Base-by-base conservation (phyloP, 2,888 invertebrate species). In the Azorinus chamasolen region DNA sequence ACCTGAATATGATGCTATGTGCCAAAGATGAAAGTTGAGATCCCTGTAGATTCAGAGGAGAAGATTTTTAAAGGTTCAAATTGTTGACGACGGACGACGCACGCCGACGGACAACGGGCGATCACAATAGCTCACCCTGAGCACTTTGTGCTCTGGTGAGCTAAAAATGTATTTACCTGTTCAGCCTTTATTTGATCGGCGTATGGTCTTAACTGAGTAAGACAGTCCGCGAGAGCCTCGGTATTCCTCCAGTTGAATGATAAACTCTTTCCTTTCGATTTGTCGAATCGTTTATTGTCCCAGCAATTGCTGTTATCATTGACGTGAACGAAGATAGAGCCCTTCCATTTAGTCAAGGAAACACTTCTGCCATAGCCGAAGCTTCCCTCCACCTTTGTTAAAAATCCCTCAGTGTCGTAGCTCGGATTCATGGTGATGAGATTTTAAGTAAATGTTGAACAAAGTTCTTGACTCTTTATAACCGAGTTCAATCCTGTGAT, bases 261-360 rank as follows among this genome's bases (percentile, higher is more conserved):
- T 25, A 61, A 32, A 61, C 37, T 39, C 53, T 53, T 63, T n/a
- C 41, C 14, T 39, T 63, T 50, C 39, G 51, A 41, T 32, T 63
- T 63, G 43, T 63, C 53, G 41, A 37, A 63, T n/a, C 39, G n/a
- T 25, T 53, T 43, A 41, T 51, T 51, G 20, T 63, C 50, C 62
- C 51, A 63, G 53, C 62, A 63, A 41, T 63, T 55, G n/a, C 48
- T 57, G 25, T 66, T 50, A 24, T 66, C 66, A 43, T 50, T 58
- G 12, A 66, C 48, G 27, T 58, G 66, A 25, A 66, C 22, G 41
- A 43, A 66, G 4, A 51, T n/a, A 24, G 37, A 50, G 41, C 39
- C 51, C 24, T 58, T 66, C 58, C 58, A 66, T 25, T 58, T 66
- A 37, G 66, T 66, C 16, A 58, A 43, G 10, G 57, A 27, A 8